Evolutionary conservation across 2,888 invertebrate species (phyloP), one percentile per base, ranked within the genome.

Genomic region (Drosophila eohydei): DNA sequence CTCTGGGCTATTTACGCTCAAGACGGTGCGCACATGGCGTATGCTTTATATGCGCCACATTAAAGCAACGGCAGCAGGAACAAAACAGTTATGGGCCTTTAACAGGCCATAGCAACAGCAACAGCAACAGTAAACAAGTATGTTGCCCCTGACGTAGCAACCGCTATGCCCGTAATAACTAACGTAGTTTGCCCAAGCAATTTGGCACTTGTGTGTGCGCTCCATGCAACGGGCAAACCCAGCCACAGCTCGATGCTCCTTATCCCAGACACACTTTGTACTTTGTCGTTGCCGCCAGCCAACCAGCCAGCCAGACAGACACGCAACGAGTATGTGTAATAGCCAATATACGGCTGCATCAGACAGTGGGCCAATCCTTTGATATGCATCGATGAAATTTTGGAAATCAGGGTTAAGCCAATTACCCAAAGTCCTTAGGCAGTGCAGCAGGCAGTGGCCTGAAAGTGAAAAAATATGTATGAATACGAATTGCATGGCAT

Each of bases 121-220:
- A 70, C 4, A n/a, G 30, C 36, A 36, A 52, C 51, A 55, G 61
- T 41, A 82, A 69, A 65, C 66, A 85, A 74, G 54, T 58, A 28
- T 38, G 26, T 44, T 41, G 43, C 38, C 54, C 30, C 48, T 60
- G 61, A 48, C 76, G 43, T 56, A 51, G 60, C 71, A 80, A 76
- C 80, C 66, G 61, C 67, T 76, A 51, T 21, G 44, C 7, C 62
- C 46, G 65, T 71, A 86, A 81, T 89, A 87, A 78, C 88, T 84
- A 83, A 87, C 82, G 67, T 87, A 81, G 75, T 83, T 83, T 84
- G 85, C 71, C 75, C 71, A 66, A 87, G 82, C 88, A 83, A 88
- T 89, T 83, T 83, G 85, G 85, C 85, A 81, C 82, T 84, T 87
- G 82, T 87, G 79, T 87, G 81, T 62, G 73, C 78, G 70, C 72